These are phyloP conservation scores for Drosophila borealis DNA, from an alignment of 2,888 invertebrate species.

Conservation along the genomic window DNA sequence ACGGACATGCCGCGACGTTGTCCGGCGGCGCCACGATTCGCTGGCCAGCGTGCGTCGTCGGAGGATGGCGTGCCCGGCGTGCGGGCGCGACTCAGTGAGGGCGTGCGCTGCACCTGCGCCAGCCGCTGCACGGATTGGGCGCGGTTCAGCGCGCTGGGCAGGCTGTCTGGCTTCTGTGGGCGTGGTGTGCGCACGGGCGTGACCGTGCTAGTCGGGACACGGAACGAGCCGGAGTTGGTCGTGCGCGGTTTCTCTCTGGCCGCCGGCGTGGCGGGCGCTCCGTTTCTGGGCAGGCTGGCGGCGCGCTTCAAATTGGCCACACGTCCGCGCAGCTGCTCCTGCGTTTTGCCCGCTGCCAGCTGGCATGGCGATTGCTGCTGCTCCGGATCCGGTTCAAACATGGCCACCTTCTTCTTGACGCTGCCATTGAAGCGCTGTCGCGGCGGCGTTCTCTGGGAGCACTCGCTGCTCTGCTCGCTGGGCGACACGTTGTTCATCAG, in stretches of 20 bases:
- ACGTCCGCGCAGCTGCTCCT: conserved; percentile 78
- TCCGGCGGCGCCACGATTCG: conserved; percentile 58
- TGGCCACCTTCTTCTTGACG: conserved; percentile 87
- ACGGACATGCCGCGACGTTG: conserved; percentile 81
- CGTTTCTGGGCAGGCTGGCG: conserved; percentile 76
- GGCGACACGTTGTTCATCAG: conserved; percentile 80
- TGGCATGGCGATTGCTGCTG: not conserved
- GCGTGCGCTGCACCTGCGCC: conserved; percentile 81
- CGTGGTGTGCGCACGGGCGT: conserved; percentile 74
- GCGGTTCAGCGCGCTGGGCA: conserved; percentile 86
- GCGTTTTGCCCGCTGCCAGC: conserved; percentile 38
- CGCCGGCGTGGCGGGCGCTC: conserved; percentile 85
- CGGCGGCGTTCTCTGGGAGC: conserved; percentile 85
- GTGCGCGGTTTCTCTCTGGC: conserved; percentile 51
- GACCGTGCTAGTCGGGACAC: conserved; percentile 79
- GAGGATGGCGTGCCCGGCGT: conserved; percentile 88
- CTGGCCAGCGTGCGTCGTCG: conserved; percentile 90
- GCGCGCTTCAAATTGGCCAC: conserved; percentile 86
- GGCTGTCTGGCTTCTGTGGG: conserved; percentile 85
- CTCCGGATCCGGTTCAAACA: conserved; percentile 85
- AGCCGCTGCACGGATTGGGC: conserved; percentile 82
- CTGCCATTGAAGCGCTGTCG: conserved; percentile 67
- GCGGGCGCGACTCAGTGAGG: conserved; percentile 87
- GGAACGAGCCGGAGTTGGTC: conserved; percentile 84
- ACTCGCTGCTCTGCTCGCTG: conserved; percentile 91